Percentiles rank a stretch among this genome's conserved stretches.
Conservation (phyloP, 2,888 invertebrate genomes). For the Drosophila tanythrix region DNA sequence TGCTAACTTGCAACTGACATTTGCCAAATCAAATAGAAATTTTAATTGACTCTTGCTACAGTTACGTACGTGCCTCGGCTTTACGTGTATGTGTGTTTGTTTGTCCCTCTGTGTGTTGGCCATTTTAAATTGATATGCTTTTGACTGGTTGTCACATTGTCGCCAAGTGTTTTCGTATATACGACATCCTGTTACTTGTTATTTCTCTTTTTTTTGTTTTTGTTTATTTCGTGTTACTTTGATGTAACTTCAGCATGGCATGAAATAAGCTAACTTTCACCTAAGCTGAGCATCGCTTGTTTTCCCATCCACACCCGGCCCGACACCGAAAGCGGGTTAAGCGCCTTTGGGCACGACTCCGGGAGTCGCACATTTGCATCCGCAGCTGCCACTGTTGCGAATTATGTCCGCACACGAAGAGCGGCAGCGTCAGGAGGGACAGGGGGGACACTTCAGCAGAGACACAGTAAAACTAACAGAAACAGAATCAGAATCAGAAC, state of each 20-base stretch:
- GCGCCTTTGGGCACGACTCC: slow-evolving; percentile 72
- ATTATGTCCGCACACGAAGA: slow-evolving; percentile 71
- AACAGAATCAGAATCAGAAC: slow-evolving; percentile 30
- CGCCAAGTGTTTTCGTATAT: slow-evolving; percentile 63
- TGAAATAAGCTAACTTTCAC: slow-evolving; percentile 51
- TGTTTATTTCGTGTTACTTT: slow-evolving; percentile 24
- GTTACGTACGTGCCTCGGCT: slow-evolving; percentile 61
- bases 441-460: slow-evolving; percentile 3
- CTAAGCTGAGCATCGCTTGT: slow-evolving; percentile 60
- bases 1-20: slow-evolving; percentile 61
- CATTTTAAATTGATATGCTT: slow-evolving; percentile 68
- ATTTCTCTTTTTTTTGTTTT: slow-evolving; percentile 17
- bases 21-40: slow-evolving; percentile 81
- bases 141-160: slow-evolving; percentile 56
- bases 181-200: slow-evolving; percentile 59
- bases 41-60: slow-evolving; percentile 77
- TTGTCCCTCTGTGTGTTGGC: slow-evolving; percentile 26
- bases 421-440: slow-evolving; percentile 29
- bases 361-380: slow-evolving; percentile 66
- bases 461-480: slow-evolving; percentile 3
- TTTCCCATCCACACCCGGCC: slow-evolving; percentile 50
- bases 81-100: slow-evolving; percentile 12
- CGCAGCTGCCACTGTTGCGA: slow-evolving; percentile 51
- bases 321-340: slow-evolving; percentile 71
- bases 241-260: slow-evolving; percentile 51